Evolutionary conservation across 2,113 vertebrate genomes (phyloP).

Genomic region (Sceloporus tristichus): DNA sequence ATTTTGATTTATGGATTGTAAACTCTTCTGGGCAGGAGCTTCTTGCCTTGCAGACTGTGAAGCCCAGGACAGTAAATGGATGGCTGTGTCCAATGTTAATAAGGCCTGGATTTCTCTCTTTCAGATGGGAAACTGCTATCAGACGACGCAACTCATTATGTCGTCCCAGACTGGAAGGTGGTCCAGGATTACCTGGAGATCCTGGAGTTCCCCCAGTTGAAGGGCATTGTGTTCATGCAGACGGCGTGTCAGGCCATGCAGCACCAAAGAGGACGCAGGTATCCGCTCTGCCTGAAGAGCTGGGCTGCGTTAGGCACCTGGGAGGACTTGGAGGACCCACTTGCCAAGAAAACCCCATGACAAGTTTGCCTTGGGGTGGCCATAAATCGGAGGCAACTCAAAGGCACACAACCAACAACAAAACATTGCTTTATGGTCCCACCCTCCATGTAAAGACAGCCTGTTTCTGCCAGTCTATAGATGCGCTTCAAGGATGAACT

Average conservation of each 20-base stretch:
- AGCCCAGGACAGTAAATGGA: constrained; percentile 26
- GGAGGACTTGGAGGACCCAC: too few species aligned
- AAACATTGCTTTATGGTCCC: too few species aligned
- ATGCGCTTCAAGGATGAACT: too few species aligned
- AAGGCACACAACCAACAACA: too few species aligned
- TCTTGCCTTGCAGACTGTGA: too few species aligned
- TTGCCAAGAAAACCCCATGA: too few species aligned
- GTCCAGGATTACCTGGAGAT: constrained; percentile 93
- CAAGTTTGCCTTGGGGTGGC: too few species aligned
- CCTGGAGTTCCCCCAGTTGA: constrained; percentile 90
- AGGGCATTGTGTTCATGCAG: constrained; percentile 92
- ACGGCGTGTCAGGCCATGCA: constrained; percentile 92
- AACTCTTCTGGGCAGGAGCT: too few species aligned
- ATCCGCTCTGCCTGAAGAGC: neutral
- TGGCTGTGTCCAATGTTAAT: neutral
- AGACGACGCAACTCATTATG: constrained; percentile 90
- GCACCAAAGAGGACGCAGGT: constrained; percentile 93
- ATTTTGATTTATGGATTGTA: neutral
- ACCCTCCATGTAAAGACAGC: too few species aligned
- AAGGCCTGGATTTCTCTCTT: constrained; percentile 47
- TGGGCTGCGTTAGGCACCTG: too few species aligned
- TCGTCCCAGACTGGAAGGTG: constrained; percentile 91
- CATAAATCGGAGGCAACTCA: too few species aligned
- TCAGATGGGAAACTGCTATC: constrained; percentile 90
- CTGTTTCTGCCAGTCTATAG: too few species aligned